Conservation (phyloP, 2,113 vertebrate species). For the Apodemus sylvaticus region DNA sequence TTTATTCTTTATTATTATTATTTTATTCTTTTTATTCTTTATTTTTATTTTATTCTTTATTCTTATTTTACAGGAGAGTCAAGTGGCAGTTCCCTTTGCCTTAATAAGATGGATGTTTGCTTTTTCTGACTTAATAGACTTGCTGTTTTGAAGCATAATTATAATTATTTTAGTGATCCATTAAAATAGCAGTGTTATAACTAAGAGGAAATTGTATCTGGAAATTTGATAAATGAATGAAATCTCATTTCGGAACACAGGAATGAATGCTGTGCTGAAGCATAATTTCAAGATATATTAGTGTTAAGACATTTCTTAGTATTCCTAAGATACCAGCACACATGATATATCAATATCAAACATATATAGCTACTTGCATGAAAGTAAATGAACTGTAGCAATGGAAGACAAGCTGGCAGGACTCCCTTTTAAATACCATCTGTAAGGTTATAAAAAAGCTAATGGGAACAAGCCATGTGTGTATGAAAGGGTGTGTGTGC, state of each 20-base stretch:
- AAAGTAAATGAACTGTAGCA: background rate
- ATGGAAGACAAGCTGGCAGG: background rate
- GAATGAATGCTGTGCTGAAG: background rate
- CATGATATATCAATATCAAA: background rate
- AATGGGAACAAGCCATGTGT: background rate
- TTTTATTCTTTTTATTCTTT: too few species aligned
- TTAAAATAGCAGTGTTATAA: background rate
- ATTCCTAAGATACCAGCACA: background rate
- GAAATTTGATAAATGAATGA: background rate
- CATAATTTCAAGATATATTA: background rate
- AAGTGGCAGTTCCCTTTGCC: background rate
- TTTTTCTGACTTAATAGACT: background rate
- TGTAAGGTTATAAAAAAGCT: background rate
- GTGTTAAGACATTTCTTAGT: background rate
- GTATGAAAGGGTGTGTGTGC: background rate
- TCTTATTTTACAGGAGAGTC: background rate
- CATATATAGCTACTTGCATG: background rate
- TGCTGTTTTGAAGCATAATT: background rate
- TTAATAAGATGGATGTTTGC: background rate
- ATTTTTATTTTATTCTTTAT: too few species aligned
- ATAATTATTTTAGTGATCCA: background rate
- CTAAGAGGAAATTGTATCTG: background rate
- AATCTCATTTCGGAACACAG: background rate
- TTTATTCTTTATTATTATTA: too few species aligned
- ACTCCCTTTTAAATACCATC: background rate